Base-by-base conservation (phyloP, 2,888 invertebrate genomes). In the Melanostoma mellinum region DNA sequence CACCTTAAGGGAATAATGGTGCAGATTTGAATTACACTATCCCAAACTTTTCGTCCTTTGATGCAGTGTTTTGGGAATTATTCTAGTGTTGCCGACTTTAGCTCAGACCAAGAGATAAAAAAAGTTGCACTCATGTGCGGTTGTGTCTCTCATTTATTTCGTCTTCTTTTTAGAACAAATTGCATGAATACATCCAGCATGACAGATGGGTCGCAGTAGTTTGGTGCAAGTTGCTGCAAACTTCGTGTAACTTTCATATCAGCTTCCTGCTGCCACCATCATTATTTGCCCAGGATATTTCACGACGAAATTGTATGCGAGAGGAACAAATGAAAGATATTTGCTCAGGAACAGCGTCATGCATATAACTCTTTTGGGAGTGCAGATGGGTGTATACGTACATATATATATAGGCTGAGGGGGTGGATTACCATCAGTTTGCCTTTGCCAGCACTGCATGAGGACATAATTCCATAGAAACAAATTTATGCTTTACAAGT, bases 311-410 rank as follows among this genome's bases (percentile, higher is more conserved):
- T 63, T 63, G 46, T 65, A 33, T 63, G 63, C 40, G 2, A 50
- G n/a, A 42, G 58, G 30, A 10, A 69, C 63, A 72, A 77, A 77
- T 72, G 50, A 72, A 65, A 56, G 72, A 36, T 77, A 77, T 77
- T 72, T 72, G 52, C 72, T 52, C 44, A 50, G 20, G 74, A 56
- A 67, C 42, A 42, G 35, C 42, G 6, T 38, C 52, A 63, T 63
- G 50, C 48, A 63, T 53, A 77, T 77, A 71, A 77, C 40, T 77
- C 56, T 71, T 55, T 53, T 32, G 30, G 20, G 36, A n/a, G 32
- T 2, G 3, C 20, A 35, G 20, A 38, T 38, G 58, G 42, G 20
- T 20, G 20, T 20, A 20, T 20, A 20, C 20, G 20, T 20, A 20
- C 20, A 20, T 20, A 20, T 20, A 20, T 1, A 20, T 1, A 20